phyloP scores from a whole-genome alignment of 1,140 invertebrate species.

The Chelonus insularis region DNA sequence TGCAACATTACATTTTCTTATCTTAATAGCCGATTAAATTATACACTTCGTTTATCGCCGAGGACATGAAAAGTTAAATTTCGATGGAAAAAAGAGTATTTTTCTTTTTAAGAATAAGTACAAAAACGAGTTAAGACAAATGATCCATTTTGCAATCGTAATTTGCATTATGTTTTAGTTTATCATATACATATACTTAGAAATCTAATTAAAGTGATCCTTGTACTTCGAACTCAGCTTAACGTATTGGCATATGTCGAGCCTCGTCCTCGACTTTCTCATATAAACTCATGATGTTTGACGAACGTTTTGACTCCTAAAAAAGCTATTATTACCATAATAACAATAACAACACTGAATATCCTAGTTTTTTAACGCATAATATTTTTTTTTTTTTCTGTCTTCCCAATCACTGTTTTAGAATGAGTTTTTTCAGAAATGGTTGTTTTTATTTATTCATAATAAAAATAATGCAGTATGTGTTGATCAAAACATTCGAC shows the following conservation, averaged over 20 bases:
- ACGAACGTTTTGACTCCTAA: background rate
- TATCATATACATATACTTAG: conserved; percentile 6
- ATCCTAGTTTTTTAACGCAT: too few species aligned
- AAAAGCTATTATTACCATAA: background rate
- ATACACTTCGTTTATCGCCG: background rate
- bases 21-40: background rate
- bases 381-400: too few species aligned
- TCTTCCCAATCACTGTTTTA: too few species aligned
- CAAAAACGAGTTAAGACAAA: too few species aligned
- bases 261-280: conserved; percentile 21
- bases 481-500: too few species aligned
- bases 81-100: background rate
- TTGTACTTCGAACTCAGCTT: conserved; percentile 51
- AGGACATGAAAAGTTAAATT: background rate
- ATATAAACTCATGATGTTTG: conserved; percentile 22
- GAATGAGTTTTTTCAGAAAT: too few species aligned
- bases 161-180: too few species aligned
- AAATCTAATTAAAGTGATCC: conserved; percentile 47
- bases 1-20: background rate
- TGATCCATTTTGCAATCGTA: too few species aligned
- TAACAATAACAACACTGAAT: too few species aligned
- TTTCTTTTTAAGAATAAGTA: too few species aligned
- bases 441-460: too few species aligned
- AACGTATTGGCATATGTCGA: conserved; percentile 25
- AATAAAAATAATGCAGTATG: too few species aligned